phyloP scores from a whole-genome alignment of 2,797 vertebrate species.

The Muraenolepis orangiensis region DNA sequence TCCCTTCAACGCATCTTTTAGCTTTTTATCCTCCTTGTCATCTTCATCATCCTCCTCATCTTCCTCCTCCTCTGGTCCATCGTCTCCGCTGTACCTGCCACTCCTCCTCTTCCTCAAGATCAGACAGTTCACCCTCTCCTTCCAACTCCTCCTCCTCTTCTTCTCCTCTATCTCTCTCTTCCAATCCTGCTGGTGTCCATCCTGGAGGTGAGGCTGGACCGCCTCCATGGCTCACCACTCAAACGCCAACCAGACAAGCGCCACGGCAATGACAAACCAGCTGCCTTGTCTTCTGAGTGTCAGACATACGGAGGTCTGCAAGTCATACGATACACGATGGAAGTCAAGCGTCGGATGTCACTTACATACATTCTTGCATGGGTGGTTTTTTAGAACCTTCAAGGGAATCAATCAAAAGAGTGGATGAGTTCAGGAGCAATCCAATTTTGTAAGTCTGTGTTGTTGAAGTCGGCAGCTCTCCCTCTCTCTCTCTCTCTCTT shows the following conservation, averaged over 20 bases:
- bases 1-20: background rate
- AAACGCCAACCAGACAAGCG: background rate
- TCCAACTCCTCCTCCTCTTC: conserved; percentile 20
- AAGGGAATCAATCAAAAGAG: background rate
- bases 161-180: conserved; percentile 23
- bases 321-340: too few relatives aligned
- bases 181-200: conserved; percentile 27
- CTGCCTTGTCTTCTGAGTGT: background rate
- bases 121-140: conserved; percentile 20
- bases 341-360: too few relatives aligned
- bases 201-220: conserved; percentile 7
- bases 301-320: background rate
- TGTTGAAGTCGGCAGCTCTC: conserved; percentile 13
- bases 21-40: background rate
- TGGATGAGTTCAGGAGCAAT: background rate
- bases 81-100: background rate
- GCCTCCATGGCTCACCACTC: conserved; percentile 34
- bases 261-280: background rate
- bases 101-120: background rate
- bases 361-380: too few relatives aligned
- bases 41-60: background rate
- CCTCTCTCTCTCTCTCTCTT: conserved; percentile 24
- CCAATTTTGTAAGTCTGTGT: background rate
- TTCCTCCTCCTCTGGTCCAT: background rate
- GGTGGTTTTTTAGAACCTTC: too few relatives aligned